Evolutionary conservation across 1,140 invertebrate species (phyloP).

Genomic region (Aplysia californica): DNA sequence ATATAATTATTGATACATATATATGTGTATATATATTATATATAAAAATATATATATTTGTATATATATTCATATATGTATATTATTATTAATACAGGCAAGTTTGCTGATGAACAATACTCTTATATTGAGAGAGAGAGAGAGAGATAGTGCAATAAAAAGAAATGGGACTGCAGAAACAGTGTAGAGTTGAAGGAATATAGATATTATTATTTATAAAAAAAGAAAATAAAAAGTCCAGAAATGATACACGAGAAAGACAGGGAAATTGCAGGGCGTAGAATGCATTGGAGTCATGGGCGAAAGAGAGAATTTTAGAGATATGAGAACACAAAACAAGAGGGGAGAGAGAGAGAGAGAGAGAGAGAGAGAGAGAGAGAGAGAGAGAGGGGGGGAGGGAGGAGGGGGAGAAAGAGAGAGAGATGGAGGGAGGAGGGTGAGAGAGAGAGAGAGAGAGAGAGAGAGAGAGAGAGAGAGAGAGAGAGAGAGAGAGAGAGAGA

Average conservation of each 20-base stretch:
- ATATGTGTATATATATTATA: too few relatives aligned
- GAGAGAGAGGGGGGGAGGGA: background rate
- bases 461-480: constrained; percentile 27
- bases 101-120: too few relatives aligned
- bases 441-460: background rate
- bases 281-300: background rate
- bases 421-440: background rate
- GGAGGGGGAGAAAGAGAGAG: background rate
- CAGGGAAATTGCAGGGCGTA: background rate
- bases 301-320: constrained; percentile 2
- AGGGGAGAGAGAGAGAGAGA: background rate
- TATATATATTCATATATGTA: too few relatives aligned
- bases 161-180: too few relatives aligned
- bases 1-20: too few relatives aligned
- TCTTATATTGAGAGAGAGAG: too few relatives aligned
- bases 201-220: background rate
- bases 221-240: background rate
- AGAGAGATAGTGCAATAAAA: too few relatives aligned
- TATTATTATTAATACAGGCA: too few relatives aligned
- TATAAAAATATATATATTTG: too few relatives aligned
- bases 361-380: background rate
- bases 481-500: constrained; percentile 29
- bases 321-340: background rate
- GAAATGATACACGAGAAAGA: background rate
- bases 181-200: background rate